Evolutionary conservation across 2,888 invertebrate genomes (phyloP).

Genomic region (Tenthredo distinguenda): DNA sequence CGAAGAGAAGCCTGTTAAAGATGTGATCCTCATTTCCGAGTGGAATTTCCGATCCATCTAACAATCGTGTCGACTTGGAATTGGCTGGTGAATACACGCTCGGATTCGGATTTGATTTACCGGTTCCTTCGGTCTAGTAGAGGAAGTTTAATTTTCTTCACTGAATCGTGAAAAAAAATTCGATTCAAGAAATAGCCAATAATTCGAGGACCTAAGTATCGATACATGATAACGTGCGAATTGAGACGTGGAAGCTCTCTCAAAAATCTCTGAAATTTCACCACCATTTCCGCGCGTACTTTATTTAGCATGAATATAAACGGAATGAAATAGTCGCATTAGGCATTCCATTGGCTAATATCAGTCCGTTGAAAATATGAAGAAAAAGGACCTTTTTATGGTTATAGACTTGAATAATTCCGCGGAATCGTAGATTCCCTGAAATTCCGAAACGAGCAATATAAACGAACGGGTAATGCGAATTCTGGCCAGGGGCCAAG

Average conservation of each 20-base stretch:
- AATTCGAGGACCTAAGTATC: neutral
- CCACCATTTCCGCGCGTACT: neutral
- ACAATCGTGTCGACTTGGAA: constrained; percentile 26
- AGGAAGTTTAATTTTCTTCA: neutral
- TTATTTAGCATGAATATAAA: neutral
- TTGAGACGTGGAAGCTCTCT: neutral
- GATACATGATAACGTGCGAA: neutral
- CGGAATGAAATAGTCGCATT: neutral
- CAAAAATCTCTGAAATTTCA: neutral
- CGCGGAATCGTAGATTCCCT: neutral
- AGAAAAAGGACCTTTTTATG: neutral
- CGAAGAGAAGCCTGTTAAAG: neutral
- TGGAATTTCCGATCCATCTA: constrained; percentile 46
- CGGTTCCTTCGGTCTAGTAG: neutral
- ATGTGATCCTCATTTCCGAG: constrained; percentile 32
- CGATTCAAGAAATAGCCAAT: neutral
- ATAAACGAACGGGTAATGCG: neutral
- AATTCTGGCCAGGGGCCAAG: neutral
- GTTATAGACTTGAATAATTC: neutral
- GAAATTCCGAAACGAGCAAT: neutral
- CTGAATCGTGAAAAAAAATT: neutral
- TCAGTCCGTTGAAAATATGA: neutral
- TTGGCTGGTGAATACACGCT: neutral
- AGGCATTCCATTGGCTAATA: neutral
- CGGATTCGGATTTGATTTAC: neutral